Evolutionary conservation across 2,888 invertebrate genomes (phyloP), one percentile per base, ranked within the genome.

Genomic region (Drosophila niveifrons): DNA sequence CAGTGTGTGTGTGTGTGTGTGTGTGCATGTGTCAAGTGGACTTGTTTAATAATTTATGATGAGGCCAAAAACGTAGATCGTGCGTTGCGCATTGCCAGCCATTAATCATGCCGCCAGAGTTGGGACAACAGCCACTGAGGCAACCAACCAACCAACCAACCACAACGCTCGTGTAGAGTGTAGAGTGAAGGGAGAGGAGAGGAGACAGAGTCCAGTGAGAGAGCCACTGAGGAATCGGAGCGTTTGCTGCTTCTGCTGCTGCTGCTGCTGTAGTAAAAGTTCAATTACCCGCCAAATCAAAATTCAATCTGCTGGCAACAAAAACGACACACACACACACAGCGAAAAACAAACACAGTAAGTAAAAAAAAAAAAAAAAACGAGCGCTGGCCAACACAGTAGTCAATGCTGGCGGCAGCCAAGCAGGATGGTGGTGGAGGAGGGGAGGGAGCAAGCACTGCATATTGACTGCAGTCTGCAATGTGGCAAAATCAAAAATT

Each of bases 221-320:
- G 64, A 63, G 48, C 57, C 43, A 53, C 29, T 43, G 58, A 47
- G 71, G 62, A 72, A 63, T 50, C 64, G 46, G 53, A 78, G 56
- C 46, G 62, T n/a, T 56, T 46, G 43, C 43, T 48, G 47, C 66
- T 48, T 44, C 66, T 62, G 73, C 2, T 39, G 39, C 39, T 39
- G 52, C 52, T 52, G 50, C 67, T 59, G 73, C 61, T 73, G 78
- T 84, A 84, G 85, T 85, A 86, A 88, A 78, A 90, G 88, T 90
- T 88, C 90, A 90, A 88, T 90, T 88, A 90, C 88, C 89, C 89
- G 88, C 85, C 89, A 90, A 90, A 88, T 90, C 89, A 90, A 89
- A 90, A 90, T 87, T 89, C 89, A 88, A 89, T 88, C 85, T 85
- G 81, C 81, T 82, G 80, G 72, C 80, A 55, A 67, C 73, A 64